These are phyloP conservation scores for Catharus bicknelli DNA, from an alignment of 2,113 vertebrate genomes.

Conservation along the genomic window DNA sequence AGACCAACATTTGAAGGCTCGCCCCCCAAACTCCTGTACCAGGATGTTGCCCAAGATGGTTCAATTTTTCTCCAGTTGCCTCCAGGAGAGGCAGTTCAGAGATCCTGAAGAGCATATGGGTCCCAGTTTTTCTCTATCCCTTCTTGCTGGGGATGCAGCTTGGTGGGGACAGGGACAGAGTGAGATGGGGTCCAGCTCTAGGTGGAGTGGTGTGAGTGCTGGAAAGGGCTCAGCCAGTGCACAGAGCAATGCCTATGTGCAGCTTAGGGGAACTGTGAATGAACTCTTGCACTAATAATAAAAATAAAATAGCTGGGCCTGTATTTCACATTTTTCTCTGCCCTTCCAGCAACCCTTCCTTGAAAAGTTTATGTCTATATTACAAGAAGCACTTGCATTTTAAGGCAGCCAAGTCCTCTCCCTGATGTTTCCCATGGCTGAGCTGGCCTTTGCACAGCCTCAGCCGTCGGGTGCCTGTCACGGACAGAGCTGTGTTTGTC, in stretches of 20 bases:
- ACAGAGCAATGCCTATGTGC: slow-evolving; percentile 28
- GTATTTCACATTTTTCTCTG: slow-evolving; percentile 20
- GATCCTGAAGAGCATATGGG: background rate
- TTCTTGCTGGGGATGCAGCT: background rate
- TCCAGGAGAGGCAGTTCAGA: background rate
- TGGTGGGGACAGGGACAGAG: background rate
- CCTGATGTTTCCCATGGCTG: slow-evolving; percentile 30
- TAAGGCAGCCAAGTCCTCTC: slow-evolving; percentile 9
- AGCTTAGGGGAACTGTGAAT: background rate
- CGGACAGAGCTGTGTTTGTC: slow-evolving; percentile 62
- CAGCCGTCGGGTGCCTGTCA: background rate
- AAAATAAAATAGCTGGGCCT: background rate
- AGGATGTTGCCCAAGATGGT: background rate
- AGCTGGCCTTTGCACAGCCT: slow-evolving; percentile 37
- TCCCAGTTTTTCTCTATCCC: background rate
- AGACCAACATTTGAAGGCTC: background rate
- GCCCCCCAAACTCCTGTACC: accelerated
- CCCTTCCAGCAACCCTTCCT: slow-evolving; percentile 32
- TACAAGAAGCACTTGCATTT: slow-evolving; percentile 2
- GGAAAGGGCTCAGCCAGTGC: background rate
- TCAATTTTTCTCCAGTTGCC: background rate
- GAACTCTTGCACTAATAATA: slow-evolving; percentile 1
- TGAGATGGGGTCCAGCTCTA: background rate
- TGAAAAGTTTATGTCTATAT: slow-evolving; percentile 41
- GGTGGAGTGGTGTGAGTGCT: background rate